Percentiles rank a stretch among this genome's conserved stretches.
These are phyloP conservation scores for Zaprionus africanus DNA, from an alignment of 1,140 invertebrate genomes.

Conservation along the genomic window DNA sequence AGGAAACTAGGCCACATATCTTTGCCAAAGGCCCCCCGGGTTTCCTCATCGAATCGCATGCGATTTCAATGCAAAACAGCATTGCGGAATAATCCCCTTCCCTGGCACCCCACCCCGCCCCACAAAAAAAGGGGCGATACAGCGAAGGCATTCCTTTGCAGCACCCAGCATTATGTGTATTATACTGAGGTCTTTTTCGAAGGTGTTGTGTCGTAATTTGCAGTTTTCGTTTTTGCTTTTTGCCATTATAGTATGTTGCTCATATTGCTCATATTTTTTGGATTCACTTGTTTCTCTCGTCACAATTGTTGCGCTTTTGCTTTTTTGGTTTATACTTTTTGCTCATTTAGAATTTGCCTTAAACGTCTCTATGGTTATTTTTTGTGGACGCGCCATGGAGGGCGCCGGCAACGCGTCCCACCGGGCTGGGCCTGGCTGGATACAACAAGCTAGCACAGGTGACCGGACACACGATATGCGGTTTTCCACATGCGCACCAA, in stretches of 20 bases:
- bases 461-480: background rate
- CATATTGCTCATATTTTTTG: slow-evolving; percentile 73
- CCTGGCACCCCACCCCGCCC: background rate
- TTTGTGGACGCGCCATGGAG: slow-evolving; percentile 66
- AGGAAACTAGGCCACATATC: background rate
- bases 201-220: slow-evolving; percentile 83
- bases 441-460: slow-evolving; percentile 7
- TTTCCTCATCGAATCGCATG: slow-evolving; percentile 7
- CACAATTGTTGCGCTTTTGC: slow-evolving; percentile 62
- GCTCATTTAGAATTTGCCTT: slow-evolving; percentile 82
- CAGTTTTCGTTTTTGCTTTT: slow-evolving; percentile 79
- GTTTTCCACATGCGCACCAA: background rate
- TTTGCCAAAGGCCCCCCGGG: background rate
- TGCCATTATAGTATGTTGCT: slow-evolving; percentile 82
- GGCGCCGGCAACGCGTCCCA: slow-evolving; percentile 15
- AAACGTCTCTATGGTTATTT: slow-evolving; percentile 83
- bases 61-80: slow-evolving; percentile 13
- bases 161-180: slow-evolving; percentile 69
- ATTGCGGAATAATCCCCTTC: slow-evolving; percentile 9
- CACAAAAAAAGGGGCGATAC: slow-evolving; percentile 77
- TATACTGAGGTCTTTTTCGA: slow-evolving; percentile 79
- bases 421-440: background rate
- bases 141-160: slow-evolving; percentile 71
- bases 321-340: slow-evolving; percentile 77
- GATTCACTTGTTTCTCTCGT: slow-evolving; percentile 72